Evolutionary conservation across 2,888 invertebrate species (phyloP), one percentile per base, ranked within the genome.

Genomic region (Drosophila recens): DNA sequence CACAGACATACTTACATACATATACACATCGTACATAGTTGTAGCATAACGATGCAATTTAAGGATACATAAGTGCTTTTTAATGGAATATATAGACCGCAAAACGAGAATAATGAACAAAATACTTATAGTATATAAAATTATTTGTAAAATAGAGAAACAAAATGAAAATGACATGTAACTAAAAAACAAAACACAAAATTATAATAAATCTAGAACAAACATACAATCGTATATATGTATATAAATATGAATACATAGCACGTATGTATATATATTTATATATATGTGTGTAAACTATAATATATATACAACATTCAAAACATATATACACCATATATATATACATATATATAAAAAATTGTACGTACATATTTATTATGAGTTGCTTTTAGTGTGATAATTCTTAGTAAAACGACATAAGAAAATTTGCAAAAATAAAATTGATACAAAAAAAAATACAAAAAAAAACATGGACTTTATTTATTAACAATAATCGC

Each of bases 371-470:
- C 70, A 72, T 78, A 83, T 87, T 83, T 87, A 84, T 84, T 83
- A 84, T 83, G 87, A 87, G 83, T 83, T 83, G 83, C 83, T 84
- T 83, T 83, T 83, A 83, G 83, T 87, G 83, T 83, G 83, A 83
- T 83, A 83, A 87, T 78, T 70, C 83, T 78, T 83, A 86, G 78
- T 80, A 70, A 80, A 75, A 79, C 51, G 54, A 69, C 33, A 70
- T 63, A 73, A 76, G 67, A 67, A 80, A 64, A 67, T 57, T 76
- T 75, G 63, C 63, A 72, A 57, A 75, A 76, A 72, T 71, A 75
- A 75, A 77, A 65, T 78, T 64, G 57, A 75, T 61, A 54, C 57
- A 40, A 65, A 64, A 52, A 13, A n/a, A 17, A 17, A 17, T 17
- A 17, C 17, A 17, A 57, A 61, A 23, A 30, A 51, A 6, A 34